A percentile compares a stretch with the other conserved stretches of the same genome.
Evolutionary conservation across 2,888 invertebrate species (phyloP).

Genomic region (Rosalia funebris): DNA sequence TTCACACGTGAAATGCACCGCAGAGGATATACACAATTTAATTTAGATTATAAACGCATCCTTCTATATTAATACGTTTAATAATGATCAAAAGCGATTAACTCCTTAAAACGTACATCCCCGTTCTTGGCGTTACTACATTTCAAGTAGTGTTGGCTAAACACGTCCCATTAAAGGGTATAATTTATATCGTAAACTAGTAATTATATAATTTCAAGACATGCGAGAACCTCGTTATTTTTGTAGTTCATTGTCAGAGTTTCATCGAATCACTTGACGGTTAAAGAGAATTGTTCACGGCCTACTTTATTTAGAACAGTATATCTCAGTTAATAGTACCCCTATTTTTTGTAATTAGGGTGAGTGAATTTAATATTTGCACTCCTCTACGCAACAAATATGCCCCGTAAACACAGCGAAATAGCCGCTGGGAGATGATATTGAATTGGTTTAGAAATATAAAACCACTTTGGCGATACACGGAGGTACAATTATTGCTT

Average conservation of each 20-base stretch:
- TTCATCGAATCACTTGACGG: not conserved
- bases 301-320: not conserved
- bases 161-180: too few species aligned
- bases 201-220: constrained; percentile 2
- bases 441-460: constrained; percentile 12
- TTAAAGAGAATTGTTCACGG: not conserved
- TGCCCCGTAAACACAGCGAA: constrained; percentile 11
- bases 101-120: too few species aligned
- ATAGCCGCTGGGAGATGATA: constrained; percentile 5
- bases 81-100: too few species aligned
- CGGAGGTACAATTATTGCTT: constrained; percentile 7
- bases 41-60: too few species aligned
- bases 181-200: too few species aligned
- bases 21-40: too few species aligned
- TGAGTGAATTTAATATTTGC: constrained; percentile 18
- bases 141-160: too few species aligned
- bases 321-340: constrained; percentile 1
- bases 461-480: constrained; percentile 1
- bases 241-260: not conserved
- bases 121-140: too few species aligned
- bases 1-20: too few species aligned
- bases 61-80: too few species aligned
- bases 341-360: constrained; percentile 13
- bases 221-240: constrained; percentile 9
- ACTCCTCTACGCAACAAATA: constrained; percentile 5